Evolutionary conservation across 2,113 vertebrate genomes (phyloP), one percentile per base, ranked within the genome.

Genomic region (Sardina pilchardus): DNA sequence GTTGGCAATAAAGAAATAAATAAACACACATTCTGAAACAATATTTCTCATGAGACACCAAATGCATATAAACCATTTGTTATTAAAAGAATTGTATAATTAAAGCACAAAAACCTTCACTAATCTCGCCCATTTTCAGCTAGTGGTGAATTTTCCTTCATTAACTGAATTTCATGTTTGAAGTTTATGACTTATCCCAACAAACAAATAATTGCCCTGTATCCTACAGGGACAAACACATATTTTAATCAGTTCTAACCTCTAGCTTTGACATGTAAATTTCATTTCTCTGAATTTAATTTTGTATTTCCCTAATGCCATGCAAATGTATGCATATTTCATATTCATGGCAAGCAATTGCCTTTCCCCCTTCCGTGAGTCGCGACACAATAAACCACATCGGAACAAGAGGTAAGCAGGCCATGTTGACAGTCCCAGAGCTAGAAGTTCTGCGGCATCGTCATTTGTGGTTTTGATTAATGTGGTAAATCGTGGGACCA

Each of bases 211-310:
- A 94, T 75, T 87, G 83, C 90, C 84, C 86, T 85, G 59, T 89
- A 90, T 10, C 88, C 87, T 88, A 30, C 86, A 34, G 71, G 88
- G 86, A 90, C 89, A 87, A 42, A 83, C 84, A 85, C 89, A 87
- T 89, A 89, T 90, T 93, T 92, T 93, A 94, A 89, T 93, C 91
- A 93, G 81, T 6, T 91, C 89, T 92, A 90, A 93, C 93, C 93
- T 93, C 91, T 71, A 91, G 85, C 78, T 92, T 93, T 92, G 92
- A 92, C 93, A 87, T 83, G 83, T 84, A 89, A 94, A 92, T 91
- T 90, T 90, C 90, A 90, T 94, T 88, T 87, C 39, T 83, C 86
- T 86, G 85, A 85, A 89, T 92, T 92, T 84, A 90, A 93, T 94
- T 87, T 87, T 84, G 82, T 44, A 21, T 92, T 86, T 89, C 81